These are phyloP conservation scores for Sorex maritimensis DNA, from an alignment of 2,797 vertebrate species.

Conservation along the genomic window DNA sequence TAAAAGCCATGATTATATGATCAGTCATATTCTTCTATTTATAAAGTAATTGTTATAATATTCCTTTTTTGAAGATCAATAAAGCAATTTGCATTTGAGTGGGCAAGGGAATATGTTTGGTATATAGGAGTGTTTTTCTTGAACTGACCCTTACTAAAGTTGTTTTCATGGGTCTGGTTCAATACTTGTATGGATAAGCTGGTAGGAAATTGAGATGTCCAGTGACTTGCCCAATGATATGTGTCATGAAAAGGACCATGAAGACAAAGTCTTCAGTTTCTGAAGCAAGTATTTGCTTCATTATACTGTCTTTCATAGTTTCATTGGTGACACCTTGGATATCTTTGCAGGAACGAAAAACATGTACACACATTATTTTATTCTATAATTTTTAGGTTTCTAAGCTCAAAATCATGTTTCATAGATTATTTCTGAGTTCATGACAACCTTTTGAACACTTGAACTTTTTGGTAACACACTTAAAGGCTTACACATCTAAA, in stretches of 20 bases:
- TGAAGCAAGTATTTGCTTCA: neutral
- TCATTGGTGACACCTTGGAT: neutral
- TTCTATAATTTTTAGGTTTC: constrained; percentile 28
- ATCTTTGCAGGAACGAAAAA: constrained; percentile 20
- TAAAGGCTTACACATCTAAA: constrained; percentile 6
- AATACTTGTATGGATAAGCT: neutral
- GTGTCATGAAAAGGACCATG: neutral
- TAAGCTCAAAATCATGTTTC: constrained; percentile 3
- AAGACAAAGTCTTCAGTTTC: constrained; percentile 13
- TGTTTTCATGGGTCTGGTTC: neutral
- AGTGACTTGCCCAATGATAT: neutral
- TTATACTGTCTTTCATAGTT: constrained; percentile 24
- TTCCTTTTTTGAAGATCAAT: constrained; percentile 47
- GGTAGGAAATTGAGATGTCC: neutral
- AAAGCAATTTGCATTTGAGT: constrained; percentile 50
- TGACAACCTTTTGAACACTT: constrained; percentile 20
- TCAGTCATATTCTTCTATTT: constrained; percentile 26
- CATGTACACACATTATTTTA: neutral
- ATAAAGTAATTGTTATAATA: constrained; percentile 41
- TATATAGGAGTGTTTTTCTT: constrained; percentile 9
- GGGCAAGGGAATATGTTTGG: neutral
- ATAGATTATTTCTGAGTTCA: constrained; percentile 38
- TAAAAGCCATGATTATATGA: constrained; percentile 44
- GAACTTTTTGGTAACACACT: neutral
- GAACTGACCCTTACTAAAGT: neutral